phyloP scores from a whole-genome alignment of 2,113 vertebrate genomes.

The Nipponia nippon region DNA sequence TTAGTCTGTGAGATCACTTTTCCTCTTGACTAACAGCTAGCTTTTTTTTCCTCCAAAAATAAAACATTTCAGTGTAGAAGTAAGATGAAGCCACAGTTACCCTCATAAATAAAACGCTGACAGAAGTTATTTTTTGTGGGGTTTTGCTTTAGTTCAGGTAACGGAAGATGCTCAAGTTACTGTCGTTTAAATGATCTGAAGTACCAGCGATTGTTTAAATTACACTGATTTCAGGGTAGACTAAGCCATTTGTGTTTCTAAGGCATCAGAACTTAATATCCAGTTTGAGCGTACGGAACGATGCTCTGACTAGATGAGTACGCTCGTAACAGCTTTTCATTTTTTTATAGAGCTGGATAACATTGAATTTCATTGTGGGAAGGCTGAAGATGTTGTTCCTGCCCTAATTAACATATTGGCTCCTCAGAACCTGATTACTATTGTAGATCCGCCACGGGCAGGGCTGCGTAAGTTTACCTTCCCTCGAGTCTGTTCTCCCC shows the following conservation, averaged over 20 bases:
- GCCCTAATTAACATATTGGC: conserved; percentile 80
- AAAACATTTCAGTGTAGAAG: not conserved
- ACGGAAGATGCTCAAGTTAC: not conserved
- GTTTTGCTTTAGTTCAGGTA: not conserved
- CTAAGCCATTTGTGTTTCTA: not conserved
- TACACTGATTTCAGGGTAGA: not conserved
- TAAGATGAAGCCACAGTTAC: not conserved
- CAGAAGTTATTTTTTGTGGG: not conserved
- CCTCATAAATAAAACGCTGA: not conserved
- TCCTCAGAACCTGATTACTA: conserved; percentile 78
- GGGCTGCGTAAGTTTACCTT: conserved; percentile 88
- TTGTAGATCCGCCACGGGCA: conserved; percentile 92
- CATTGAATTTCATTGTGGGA: conserved; percentile 90
- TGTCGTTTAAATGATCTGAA: not conserved
- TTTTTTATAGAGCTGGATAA: conserved; percentile 81
- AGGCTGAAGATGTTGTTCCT: conserved; percentile 91
- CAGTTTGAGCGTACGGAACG: not conserved
- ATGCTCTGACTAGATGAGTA: not conserved
- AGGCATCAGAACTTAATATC: not conserved
- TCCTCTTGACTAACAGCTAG: not conserved
- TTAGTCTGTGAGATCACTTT: not conserved
- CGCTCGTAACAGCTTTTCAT: not conserved
- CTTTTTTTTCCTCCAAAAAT: not conserved
- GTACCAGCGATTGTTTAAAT: not conserved
- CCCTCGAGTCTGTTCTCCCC: not conserved